Conservation (phyloP, 2,888 invertebrate genomes). For the Plutella xylostella region DNA sequence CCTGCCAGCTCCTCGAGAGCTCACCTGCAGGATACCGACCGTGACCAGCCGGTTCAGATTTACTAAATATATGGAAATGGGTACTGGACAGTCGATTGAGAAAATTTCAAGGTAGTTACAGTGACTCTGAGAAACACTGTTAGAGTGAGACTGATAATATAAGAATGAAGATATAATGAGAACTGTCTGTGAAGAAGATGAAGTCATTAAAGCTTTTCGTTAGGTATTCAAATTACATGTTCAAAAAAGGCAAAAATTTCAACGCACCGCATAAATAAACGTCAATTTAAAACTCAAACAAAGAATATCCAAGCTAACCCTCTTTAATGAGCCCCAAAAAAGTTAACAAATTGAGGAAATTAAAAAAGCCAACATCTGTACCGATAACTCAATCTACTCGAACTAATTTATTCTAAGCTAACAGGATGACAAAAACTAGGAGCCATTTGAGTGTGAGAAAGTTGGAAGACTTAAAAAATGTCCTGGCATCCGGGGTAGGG, state of each 20-base stretch:
- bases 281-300: too few species aligned
- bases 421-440: constrained; percentile 54
- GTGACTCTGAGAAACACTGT: too few species aligned
- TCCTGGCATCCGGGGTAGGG: constrained; percentile 34
- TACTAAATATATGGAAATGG: too few species aligned
- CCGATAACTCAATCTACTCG: constrained; percentile 22
- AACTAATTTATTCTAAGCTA: constrained; percentile 39
- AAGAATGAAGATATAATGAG: too few species aligned
- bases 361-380: constrained; percentile 49
- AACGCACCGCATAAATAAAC: not conserved
- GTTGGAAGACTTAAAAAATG: constrained; percentile 24
- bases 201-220: too few species aligned
- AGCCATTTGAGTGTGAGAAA: too few species aligned
- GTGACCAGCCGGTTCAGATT: too few species aligned
- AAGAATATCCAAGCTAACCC: constrained; percentile 1
- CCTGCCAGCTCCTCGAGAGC: constrained; percentile 32
- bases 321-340: constrained; percentile 11
- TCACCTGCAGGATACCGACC: constrained; percentile 30
- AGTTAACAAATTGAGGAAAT: constrained; percentile 33
- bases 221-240: not conserved
- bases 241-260: not conserved
- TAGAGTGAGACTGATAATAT: too few species aligned
- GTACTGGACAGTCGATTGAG: too few species aligned
- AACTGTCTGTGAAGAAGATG: too few species aligned
- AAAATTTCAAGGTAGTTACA: too few species aligned